Evolutionary conservation across 2,797 vertebrate genomes (phyloP), one percentile per base, ranked within the genome.

Genomic region (Pachyuromys duprasi): DNA sequence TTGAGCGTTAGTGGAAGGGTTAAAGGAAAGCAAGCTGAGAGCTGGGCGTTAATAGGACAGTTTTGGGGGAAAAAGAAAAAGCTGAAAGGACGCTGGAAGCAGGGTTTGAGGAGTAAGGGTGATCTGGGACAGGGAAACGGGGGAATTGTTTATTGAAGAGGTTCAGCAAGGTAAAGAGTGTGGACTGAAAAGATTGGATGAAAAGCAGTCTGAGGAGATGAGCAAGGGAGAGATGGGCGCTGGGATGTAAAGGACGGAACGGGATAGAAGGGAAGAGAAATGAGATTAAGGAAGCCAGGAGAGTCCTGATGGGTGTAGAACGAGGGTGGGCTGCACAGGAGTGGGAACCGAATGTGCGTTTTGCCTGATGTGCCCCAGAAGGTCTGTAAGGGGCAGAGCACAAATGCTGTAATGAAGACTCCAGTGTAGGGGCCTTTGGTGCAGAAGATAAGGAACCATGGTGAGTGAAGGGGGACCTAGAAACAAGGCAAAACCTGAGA

Each of bases 401-500:
- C 84, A 49, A 63, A 53, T 2, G 53, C 87, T 65, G 4, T 87
- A 80, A 83, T 36, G 76, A 89, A 95, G 80, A 80, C 53, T 62
- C 80, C 75, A 84, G 93, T 70, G 81, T 88, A 92, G 93, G 75
- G 72, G 81, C 93, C 92, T 94, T 83, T 96, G 96, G 92, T 94
- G 91, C 91, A 67, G 95, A 97, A 91, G 91, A 97, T 80, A 95
- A 96, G 95, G 86, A 96, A 90, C 69, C 74, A 89, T 90, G 97
- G 97, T 97, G 94, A 97, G 96, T 97, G 94, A 67, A 94, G 57
- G 90, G 95, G 90, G 89, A 79, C 92, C 86, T 76, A 55, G 93
- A 94, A 65, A 78, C 31, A 22, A 45, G 92, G 92, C 65, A 74
- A 31, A 91, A 89, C 63, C 91, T 82, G 76, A 76, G 96, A 89